Conservation (phyloP, 1,140 invertebrate genomes). For the Oryctes rhinoceros region DNA sequence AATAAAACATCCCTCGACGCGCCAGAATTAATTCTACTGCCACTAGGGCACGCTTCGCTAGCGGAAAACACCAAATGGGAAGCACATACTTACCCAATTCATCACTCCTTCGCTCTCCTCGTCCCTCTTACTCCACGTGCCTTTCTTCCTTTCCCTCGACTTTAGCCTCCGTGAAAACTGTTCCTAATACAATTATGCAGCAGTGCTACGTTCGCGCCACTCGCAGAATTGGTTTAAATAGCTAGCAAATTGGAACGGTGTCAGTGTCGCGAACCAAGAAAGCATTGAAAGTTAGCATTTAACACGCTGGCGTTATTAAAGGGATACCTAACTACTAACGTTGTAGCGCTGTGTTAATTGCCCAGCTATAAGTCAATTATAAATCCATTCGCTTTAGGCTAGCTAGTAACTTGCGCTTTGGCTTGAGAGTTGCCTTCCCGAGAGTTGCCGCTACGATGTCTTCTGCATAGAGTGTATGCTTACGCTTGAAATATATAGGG, state of each 20-base stretch:
- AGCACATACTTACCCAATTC: constrained; percentile 18
- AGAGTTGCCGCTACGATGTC: neutral
- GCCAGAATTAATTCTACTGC: constrained; percentile 23
- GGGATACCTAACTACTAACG: constrained; percentile 10
- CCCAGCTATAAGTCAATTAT: constrained; percentile 35
- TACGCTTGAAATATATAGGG: too few relatives aligned
- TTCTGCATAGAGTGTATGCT: too few relatives aligned
- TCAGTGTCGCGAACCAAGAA: constrained; percentile 23
- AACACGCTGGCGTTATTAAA: constrained; percentile 15
- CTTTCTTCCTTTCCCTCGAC: neutral
- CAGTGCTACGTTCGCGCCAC: neutral
- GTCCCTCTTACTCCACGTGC: neutral
- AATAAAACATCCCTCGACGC: constrained; percentile 21
- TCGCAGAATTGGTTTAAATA: constrained; percentile 31
- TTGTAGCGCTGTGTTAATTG: constrained; percentile 32
- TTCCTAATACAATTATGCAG: constrained; percentile 20
- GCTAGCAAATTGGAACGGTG: constrained; percentile 25
- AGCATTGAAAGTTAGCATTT: constrained; percentile 28
- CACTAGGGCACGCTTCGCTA: neutral
- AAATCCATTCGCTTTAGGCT: constrained; percentile 32
- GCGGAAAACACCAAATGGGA: neutral
- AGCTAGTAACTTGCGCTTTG: neutral
- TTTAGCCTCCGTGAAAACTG: neutral
- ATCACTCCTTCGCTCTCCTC: neutral
- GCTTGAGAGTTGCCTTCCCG: neutral